A percentile compares a stretch with the other conserved stretches of the same genome.
Evolutionary conservation across 2,888 invertebrate species (phyloP).

Genomic region (Sisyra terminalis): DNA sequence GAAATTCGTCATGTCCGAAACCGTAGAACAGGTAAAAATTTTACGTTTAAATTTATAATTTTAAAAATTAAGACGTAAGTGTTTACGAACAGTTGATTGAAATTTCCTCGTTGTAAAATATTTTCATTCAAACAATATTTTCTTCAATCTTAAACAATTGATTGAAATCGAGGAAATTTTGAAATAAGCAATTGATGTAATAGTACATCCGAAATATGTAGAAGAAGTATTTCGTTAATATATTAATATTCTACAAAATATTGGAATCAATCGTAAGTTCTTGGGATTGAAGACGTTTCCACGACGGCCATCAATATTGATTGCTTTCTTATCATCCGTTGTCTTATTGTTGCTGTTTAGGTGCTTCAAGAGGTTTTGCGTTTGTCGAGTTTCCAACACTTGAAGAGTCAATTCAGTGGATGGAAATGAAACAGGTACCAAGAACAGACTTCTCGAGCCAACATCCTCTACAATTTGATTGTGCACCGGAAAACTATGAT

Average conservation of each 20-base stretch:
- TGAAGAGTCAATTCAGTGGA: conserved; percentile 78
- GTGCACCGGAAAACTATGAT: too few relatives aligned
- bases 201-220: neutral
- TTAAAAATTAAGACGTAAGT: too few relatives aligned
- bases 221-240: neutral
- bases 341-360: conserved; percentile 47
- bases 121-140: neutral
- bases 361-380: conserved; percentile 77
- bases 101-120: neutral
- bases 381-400: conserved; percentile 87
- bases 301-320: conserved; percentile 3
- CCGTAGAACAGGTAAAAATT: conserved; percentile 60
- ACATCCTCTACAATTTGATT: too few relatives aligned
- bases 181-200: neutral
- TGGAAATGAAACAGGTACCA: conserved; percentile 77
- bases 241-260: neutral
- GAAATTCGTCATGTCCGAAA: conserved; percentile 70
- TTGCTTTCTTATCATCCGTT: conserved; percentile 8
- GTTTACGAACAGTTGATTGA: neutral
- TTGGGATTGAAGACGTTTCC: conserved; percentile 4
- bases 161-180: neutral
- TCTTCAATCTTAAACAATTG: neutral
- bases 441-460: neutral
- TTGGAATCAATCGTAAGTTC: conserved; percentile 1
- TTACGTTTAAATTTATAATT: neutral